Evolutionary conservation across 2,113 vertebrate genomes (phyloP), one percentile per base, ranked within the genome.

Genomic region (Sula dactylatra): DNA sequence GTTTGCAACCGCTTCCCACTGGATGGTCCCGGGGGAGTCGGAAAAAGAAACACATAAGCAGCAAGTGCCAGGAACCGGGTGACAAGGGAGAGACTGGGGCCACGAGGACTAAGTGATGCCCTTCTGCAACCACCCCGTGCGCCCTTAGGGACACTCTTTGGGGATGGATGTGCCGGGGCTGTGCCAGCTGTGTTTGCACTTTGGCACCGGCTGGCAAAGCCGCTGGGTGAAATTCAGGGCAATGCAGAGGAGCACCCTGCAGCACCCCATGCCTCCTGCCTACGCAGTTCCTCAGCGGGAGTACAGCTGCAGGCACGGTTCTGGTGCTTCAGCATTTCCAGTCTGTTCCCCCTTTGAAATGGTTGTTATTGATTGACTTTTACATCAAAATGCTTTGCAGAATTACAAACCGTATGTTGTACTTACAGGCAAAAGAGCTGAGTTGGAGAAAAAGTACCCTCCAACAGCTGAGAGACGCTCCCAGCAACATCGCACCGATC

Each of bases 221-320:
- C 10, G 1, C 5, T 16, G 1, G 13, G 32, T 38, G 27, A 38
- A 49, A 31, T 38, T 11, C 0, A 9, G 27, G 36, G 61, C 0
- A 10, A 38, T 5, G 71, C 72, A 34, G n/a, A 15, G 0, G 5
- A 16, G n/a, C 18, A 19, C 25, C 66, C 56, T 2, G 0, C 58
- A 31, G 73, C 45, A 8, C 61, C 69, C 62, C 2, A 1, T 56
- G 78, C 38, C 45, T n/a, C 20, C 21, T 5, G 0, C 1, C 21
- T 8, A 32, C 38, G 4, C 27, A 4, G 8, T 6, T 8, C 31
- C 56, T 42, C 65, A n/a, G 20, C 3, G 1, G 56, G 62, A 71
- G 36, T 58, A 42, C 36, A 2, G 15, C 13, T 36, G 61, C 71
- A 40, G 81, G n/a, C 20, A 12, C 29, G 4, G 61, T 31, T n/a